A percentile compares a stretch with the other conserved stretches of the same genome.
Conservation (phyloP, 2,113 vertebrate species). For the Plecotus auritus region DNA sequence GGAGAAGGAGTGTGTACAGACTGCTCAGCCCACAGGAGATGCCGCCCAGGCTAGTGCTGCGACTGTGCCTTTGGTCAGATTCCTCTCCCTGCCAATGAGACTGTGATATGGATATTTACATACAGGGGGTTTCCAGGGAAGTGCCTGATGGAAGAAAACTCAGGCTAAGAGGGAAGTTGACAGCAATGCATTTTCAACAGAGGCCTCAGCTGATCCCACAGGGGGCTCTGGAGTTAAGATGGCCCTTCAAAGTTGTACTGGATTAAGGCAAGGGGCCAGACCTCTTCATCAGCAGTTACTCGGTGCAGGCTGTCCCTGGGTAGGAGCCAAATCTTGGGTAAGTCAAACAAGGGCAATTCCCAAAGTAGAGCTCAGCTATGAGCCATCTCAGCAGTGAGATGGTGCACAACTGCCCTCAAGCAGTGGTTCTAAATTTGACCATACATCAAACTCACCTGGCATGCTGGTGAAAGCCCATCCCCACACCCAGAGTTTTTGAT, state of each 20-base stretch:
- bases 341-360: neutral
- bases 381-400: neutral
- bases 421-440: neutral
- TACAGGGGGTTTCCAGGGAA: neutral
- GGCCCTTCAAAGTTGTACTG: neutral
- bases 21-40: neutral
- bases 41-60: neutral
- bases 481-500: neutral
- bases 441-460: neutral
- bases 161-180: neutral
- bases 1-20: fast-evolving
- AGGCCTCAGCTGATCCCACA: neutral
- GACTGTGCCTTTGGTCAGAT: neutral
- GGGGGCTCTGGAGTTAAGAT: neutral
- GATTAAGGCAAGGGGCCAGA: neutral
- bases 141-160: neutral
- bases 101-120: neutral
- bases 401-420: neutral
- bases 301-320: neutral
- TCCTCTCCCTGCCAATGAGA: neutral
- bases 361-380: neutral
- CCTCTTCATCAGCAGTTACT: neutral
- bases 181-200: neutral
- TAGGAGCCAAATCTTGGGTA: neutral
- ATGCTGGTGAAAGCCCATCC: neutral